Conservation (phyloP, 2,113 vertebrate genomes). For the Psammodynastes pulverulentus region DNA sequence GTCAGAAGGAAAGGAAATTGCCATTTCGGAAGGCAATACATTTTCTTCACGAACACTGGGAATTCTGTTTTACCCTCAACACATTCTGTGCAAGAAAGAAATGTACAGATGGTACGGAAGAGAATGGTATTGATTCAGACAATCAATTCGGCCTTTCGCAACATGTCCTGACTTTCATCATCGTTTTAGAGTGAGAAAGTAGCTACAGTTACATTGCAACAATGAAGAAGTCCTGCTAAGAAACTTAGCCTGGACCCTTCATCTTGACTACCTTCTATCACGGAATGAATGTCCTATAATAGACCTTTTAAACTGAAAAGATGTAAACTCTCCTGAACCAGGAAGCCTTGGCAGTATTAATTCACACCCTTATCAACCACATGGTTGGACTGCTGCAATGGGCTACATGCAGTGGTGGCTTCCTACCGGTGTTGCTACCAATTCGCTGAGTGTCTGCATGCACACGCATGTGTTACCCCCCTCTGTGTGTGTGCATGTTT, state of each 20-base stretch:
- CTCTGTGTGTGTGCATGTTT: no score
- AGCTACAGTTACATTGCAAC: not conserved
- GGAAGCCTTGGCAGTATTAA: not conserved
- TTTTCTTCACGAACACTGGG: not conserved
- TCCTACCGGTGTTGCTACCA: no score
- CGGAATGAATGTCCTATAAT: not conserved
- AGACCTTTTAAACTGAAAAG: not conserved
- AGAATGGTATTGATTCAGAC: not conserved
- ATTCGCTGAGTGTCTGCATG: no score
- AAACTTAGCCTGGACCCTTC: not conserved
- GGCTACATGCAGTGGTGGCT: no score
- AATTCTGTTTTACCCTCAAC: not conserved
- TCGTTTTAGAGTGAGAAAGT: not conserved
- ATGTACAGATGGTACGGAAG: not conserved
- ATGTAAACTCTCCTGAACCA: not conserved
- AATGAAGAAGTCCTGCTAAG: not conserved
- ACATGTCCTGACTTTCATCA: not conserved
- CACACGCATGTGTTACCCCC: no score
- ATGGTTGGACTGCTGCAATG: no score
- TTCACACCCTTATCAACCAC: not conserved
- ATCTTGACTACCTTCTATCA: not conserved
- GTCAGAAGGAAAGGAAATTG: not conserved
- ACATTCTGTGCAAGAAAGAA: not conserved
- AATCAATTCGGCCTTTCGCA: not conserved
- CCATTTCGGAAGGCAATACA: not conserved